Evolutionary conservation across 2,888 invertebrate species (phyloP).

Genomic region (Papilio protenor): DNA sequence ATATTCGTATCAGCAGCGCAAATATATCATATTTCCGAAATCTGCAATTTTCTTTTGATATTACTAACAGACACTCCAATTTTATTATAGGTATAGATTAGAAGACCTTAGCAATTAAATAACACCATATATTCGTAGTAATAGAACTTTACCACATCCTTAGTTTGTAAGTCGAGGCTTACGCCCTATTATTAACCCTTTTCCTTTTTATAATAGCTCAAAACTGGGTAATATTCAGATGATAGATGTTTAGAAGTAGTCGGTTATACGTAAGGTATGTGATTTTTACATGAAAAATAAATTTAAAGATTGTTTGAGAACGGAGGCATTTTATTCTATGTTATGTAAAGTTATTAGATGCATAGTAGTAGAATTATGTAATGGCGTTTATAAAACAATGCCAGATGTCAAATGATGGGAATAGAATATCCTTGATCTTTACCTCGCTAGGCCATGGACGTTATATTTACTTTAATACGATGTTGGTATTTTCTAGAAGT

Average conservation of each 20-base stretch:
- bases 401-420: background rate
- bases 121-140: background rate
- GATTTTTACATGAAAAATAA: background rate
- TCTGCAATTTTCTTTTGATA: too few species aligned
- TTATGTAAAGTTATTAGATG: background rate
- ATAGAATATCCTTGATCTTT: background rate
- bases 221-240: too few species aligned
- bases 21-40: too few species aligned
- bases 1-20: too few species aligned
- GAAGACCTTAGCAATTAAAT: background rate
- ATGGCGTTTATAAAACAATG: background rate
- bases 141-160: too few species aligned
- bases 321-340: background rate
- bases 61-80: too few species aligned
- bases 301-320: background rate
- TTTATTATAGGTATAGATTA: too few species aligned
- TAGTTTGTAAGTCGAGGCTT: too few species aligned
- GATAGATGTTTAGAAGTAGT: too few species aligned
- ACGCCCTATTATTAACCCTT: background rate
- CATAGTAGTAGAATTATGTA: background rate
- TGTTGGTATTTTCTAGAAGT: background rate
- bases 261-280: too few species aligned
- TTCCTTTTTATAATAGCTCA: background rate
- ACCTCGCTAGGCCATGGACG: background rate
- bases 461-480: background rate